These are phyloP conservation scores for Morelia viridis DNA, from an alignment of 2,797 vertebrate genomes.

Conservation along the genomic window DNA sequence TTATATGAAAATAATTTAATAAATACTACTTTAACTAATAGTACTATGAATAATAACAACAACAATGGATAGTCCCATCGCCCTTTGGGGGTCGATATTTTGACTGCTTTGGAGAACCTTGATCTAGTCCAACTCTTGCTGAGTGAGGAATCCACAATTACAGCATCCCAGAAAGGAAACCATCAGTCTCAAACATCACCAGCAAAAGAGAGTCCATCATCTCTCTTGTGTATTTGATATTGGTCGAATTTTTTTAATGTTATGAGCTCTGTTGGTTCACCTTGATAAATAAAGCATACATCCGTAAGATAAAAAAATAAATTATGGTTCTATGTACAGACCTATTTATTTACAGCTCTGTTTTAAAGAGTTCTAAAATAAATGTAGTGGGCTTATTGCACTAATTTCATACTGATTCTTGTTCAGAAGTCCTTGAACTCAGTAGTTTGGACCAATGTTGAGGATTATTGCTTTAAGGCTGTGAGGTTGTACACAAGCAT, in stretches of 20 bases:
- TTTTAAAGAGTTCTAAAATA: background rate
- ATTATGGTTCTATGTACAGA: background rate
- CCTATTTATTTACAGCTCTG: background rate
- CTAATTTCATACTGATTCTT: background rate
- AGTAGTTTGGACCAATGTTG: background rate
- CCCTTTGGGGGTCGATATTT: background rate
- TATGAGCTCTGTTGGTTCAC: background rate
- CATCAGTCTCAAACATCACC: background rate
- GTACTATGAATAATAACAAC: background rate
- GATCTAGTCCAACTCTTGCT: background rate
- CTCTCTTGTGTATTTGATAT: background rate
- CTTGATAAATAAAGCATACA: background rate
- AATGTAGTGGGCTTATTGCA: no score
- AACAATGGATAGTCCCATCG: background rate
- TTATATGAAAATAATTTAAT: background rate
- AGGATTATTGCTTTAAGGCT: background rate
- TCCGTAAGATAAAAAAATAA: background rate
- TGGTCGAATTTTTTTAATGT: background rate
- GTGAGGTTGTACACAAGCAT: constrained; percentile 1
- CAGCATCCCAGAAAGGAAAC: background rate
- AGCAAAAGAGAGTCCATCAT: background rate
- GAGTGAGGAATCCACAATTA: background rate
- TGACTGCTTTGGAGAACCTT: background rate
- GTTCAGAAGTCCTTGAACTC: background rate
- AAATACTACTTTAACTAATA: background rate